Evolutionary conservation across 2,888 invertebrate genomes (phyloP).

Genomic region (Nomada lathburiana): DNA sequence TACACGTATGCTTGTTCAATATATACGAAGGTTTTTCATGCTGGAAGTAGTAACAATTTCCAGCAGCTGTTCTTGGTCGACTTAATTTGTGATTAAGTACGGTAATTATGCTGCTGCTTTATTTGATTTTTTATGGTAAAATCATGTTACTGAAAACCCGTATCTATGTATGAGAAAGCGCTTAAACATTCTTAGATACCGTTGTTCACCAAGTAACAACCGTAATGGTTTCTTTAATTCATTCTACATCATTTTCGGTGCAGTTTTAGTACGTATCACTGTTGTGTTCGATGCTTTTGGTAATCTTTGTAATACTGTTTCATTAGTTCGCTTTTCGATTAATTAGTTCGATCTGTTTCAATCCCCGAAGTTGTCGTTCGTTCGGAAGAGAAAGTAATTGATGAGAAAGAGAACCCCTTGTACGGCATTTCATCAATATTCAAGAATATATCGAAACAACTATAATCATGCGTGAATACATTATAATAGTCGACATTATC

Average conservation of each 20-base stretch:
- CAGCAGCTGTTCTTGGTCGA: background rate
- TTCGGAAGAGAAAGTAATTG: background rate
- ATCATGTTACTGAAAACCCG: background rate
- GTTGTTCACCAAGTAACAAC: conserved; percentile 12
- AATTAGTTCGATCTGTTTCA: conserved; percentile 13
- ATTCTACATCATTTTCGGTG: background rate
- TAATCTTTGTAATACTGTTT: conserved; percentile 12
- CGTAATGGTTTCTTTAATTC: background rate
- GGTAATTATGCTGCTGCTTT: conserved; percentile 21
- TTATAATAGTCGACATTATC: no score
- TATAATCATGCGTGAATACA: no score
- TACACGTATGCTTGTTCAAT: conserved; percentile 51
- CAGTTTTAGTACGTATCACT: background rate
- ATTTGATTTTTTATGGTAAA: background rate
- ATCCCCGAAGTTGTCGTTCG: background rate
- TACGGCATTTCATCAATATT: background rate
- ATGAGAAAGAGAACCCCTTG: background rate
- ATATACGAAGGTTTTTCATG: conserved; percentile 28
- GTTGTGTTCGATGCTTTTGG: conserved; percentile 10
- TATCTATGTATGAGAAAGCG: conserved; percentile 7
- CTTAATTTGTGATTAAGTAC: conserved; percentile 12
- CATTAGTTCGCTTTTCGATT: conserved; percentile 29
- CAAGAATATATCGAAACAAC: background rate
- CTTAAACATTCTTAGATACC: conserved; percentile 11
- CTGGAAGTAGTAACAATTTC: background rate